A percentile compares a stretch with the other conserved stretches of the same genome.
Evolutionary conservation across 2,113 vertebrate species (phyloP).

Genomic region (Corydoras sp.): DNA sequence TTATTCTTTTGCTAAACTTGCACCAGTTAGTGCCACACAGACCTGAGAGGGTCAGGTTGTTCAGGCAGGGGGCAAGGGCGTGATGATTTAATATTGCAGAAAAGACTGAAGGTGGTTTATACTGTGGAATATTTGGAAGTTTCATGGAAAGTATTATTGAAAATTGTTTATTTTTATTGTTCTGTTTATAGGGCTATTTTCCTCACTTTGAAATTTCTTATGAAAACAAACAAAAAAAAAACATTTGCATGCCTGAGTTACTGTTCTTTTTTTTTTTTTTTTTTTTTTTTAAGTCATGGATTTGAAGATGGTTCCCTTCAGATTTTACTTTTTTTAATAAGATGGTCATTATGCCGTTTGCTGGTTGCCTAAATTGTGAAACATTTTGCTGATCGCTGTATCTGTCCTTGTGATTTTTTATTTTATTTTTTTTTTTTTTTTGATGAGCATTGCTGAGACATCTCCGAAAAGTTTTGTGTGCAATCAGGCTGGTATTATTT

Average conservation of each 20-base stretch:
- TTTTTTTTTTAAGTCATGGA: neutral
- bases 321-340: neutral
- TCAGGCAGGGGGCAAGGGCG: slow-evolving; percentile 6
- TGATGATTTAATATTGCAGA: neutral
- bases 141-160: slow-evolving; percentile 9
- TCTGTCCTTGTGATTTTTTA: no score
- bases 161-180: slow-evolving; percentile 29
- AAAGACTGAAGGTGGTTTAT: neutral
- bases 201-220: slow-evolving; percentile 4
- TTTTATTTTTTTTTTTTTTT: no score
- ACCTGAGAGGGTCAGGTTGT: slow-evolving; percentile 16
- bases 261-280: slow-evolving; percentile 22
- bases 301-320: slow-evolving; percentile 2
- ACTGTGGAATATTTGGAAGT: slow-evolving; percentile 10
- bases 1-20: slow-evolving; percentile 40
- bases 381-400: no score
- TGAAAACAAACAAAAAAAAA: neutral
- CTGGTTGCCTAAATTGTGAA: neutral
- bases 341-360: slow-evolving; percentile 4
- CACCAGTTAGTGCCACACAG: slow-evolving; percentile 31
- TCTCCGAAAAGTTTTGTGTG: neutral
- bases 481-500: slow-evolving; percentile 21
- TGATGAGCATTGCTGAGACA: no score
- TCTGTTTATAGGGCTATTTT: slow-evolving; percentile 34
- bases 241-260: slow-evolving; percentile 29